phyloP scores from a whole-genome alignment of 2,888 invertebrate species.

The Oligia strigilis region DNA sequence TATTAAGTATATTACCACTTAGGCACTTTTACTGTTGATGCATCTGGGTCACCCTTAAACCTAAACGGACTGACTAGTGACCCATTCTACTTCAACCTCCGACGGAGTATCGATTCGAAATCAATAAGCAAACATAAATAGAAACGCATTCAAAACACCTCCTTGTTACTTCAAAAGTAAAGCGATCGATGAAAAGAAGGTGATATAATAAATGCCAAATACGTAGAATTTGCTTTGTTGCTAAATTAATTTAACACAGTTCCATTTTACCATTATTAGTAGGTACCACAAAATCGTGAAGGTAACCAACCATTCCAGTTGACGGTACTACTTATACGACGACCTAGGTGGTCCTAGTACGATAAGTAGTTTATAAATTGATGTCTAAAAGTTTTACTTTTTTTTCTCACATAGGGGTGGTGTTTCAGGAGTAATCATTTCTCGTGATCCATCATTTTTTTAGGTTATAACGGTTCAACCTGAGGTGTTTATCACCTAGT shows the following conservation, averaged over 20 bases:
- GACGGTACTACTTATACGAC: too few species aligned
- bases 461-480: conserved; percentile 17
- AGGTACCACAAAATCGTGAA: conserved; percentile 3
- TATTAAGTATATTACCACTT: not conserved
- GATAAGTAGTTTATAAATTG: conserved; percentile 17
- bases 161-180: conserved; percentile 2
- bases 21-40: conserved; percentile 9
- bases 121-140: conserved; percentile 29
- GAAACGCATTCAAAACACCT: conserved; percentile 20
- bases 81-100: conserved; percentile 14
- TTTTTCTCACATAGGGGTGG: too few species aligned
- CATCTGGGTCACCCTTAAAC: conserved; percentile 13
- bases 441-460: conserved; percentile 35
- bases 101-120: conserved; percentile 32
- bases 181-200: not conserved
- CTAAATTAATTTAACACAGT: not conserved
- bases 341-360: not conserved
- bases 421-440: too few species aligned
- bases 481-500: not conserved
- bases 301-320: too few species aligned
- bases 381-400: not conserved
- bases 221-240: not conserved
- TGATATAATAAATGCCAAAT: not conserved
- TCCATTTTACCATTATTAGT: conserved; percentile 11
- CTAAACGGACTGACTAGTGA: conserved; percentile 11